A percentile compares a stretch with the other conserved stretches of the same genome.
These are phyloP conservation scores for Adelges cooleyi DNA, from an alignment of 1,140 invertebrate genomes.

Conservation along the genomic window DNA sequence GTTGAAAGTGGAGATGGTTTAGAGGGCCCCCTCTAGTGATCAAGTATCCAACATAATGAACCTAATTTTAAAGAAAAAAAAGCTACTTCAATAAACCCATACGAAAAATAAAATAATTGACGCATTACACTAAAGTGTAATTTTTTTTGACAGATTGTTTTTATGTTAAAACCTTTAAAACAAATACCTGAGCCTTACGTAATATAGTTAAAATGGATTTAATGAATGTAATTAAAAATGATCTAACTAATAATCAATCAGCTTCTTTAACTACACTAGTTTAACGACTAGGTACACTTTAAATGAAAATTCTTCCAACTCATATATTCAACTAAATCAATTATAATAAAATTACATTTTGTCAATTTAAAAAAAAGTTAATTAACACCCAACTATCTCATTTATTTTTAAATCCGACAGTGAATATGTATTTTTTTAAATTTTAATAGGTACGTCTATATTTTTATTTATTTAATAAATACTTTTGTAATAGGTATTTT, in stretches of 20 bases:
- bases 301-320: not conserved
- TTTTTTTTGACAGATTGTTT: not conserved
- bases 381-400: not conserved
- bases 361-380: no score
- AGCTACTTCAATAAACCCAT: not conserved
- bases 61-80: constrained; percentile 2
- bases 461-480: no score
- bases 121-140: not conserved
- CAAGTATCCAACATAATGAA: not conserved
- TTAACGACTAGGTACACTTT: no score
- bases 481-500: not conserved
- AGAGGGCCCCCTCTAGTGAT: not conserved
- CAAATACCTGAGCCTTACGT: not conserved
- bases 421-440: not conserved
- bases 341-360: no score
- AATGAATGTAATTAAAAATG: not conserved
- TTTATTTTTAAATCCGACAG: not conserved
- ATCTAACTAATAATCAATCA: not conserved
- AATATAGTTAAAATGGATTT: constrained; percentile 1
- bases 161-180: not conserved
- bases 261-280: not conserved
- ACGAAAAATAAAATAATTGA: constrained; percentile 2
- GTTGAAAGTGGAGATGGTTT: constrained; percentile 8
- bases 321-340: not conserved
- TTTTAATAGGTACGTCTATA: not conserved